Evolutionary conservation across 2,113 vertebrate species (phyloP).

Genomic region (Xyliphius kryptos): DNA sequence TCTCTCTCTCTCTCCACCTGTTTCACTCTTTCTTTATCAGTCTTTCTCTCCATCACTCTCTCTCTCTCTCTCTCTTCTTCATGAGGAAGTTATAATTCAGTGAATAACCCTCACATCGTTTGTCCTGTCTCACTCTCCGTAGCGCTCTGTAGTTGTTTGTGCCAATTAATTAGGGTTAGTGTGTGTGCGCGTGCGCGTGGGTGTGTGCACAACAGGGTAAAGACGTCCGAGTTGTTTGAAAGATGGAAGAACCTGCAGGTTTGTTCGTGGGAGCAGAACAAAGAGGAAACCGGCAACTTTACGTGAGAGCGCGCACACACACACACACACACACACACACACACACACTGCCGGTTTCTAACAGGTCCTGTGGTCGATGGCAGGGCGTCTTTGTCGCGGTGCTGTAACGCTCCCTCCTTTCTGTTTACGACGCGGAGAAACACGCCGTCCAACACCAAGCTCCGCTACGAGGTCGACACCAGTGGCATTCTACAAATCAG

Average conservation of each 20-base stretch:
- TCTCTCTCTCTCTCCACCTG: too few species aligned
- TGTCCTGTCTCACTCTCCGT: not conserved
- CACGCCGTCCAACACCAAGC: constrained; percentile 85
- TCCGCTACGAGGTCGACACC: constrained; percentile 93
- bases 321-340: not conserved
- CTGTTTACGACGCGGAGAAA: constrained; percentile 96
- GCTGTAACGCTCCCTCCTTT: constrained; percentile 93
- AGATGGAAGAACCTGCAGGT: constrained; percentile 90
- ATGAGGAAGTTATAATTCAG: too few species aligned
- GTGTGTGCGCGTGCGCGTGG: constrained; percentile 3
- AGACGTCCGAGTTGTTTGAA: constrained; percentile 92
- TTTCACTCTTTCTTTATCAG: too few species aligned
- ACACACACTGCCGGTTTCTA: not conserved
- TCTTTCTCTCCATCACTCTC: too few species aligned
- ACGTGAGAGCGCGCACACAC: constrained; percentile 67
- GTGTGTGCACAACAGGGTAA: constrained; percentile 71
- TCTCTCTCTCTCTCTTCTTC: too few species aligned
- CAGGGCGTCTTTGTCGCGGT: constrained; percentile 84
- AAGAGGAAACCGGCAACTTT: constrained; percentile 82
- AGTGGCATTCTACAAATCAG: constrained; percentile 87
- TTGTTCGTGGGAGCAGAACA: constrained; percentile 89
- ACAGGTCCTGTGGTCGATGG: not conserved
- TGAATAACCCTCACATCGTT: too few species aligned
- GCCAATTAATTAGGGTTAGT: not conserved
- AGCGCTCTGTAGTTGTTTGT: not conserved